These are phyloP conservation scores for Triplophysa dalaica DNA, from an alignment of 2,113 vertebrate species.

Conservation along the genomic window DNA sequence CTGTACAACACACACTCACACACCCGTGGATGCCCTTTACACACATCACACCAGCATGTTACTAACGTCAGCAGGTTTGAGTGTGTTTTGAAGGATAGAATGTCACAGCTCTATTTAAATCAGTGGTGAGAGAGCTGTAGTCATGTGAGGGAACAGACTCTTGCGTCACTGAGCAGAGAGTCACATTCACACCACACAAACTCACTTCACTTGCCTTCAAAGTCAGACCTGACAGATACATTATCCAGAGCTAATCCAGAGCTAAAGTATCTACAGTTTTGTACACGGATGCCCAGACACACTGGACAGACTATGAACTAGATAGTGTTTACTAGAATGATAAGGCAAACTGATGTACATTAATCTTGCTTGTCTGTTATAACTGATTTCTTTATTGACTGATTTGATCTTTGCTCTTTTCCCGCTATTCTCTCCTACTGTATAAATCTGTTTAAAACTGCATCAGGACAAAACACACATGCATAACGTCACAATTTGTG, in stretches of 20 bases:
- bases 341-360: neutral
- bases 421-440: constrained; percentile 19
- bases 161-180: neutral
- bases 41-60: neutral
- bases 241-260: neutral
- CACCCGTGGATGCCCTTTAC: neutral
- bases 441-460: constrained; percentile 52
- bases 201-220: neutral
- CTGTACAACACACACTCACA: constrained; percentile 17
- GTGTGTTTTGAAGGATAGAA: constrained; percentile 13
- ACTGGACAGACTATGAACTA: too few species aligned
- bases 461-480: constrained; percentile 32
- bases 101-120: constrained; percentile 53
- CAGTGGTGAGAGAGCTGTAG: neutral
- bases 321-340: neutral
- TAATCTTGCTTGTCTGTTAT: neutral
- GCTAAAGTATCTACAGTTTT: neutral
- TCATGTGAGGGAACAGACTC: constrained; percentile 1
- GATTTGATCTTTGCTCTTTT: constrained; percentile 17
- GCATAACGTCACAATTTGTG: neutral
- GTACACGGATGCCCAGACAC: neutral
- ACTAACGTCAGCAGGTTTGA: constrained; percentile 23
- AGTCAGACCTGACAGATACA: neutral
- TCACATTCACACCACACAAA: constrained; percentile 29
- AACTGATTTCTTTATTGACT: neutral